Evolutionary conservation across 2,888 invertebrate species (phyloP), one percentile per base, ranked within the genome.

Genomic region (Eumacrocentrus americanus): DNA sequence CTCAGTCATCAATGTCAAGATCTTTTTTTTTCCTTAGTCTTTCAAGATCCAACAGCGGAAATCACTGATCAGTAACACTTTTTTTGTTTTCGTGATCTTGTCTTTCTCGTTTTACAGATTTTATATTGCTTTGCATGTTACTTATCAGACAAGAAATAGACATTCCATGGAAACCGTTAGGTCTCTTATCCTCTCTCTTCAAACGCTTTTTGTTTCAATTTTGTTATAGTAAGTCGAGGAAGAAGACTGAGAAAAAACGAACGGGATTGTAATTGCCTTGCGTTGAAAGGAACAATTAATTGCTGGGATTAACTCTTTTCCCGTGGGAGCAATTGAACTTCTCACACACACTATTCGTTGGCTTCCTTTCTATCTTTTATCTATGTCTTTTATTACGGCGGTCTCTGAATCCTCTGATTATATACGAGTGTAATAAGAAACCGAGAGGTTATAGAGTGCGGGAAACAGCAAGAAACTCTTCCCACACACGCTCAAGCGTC

Each of bases 341-440:
- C 18, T 35, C 35, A 34, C 35, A 14, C n/a, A 35, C 2, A 47
- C 11, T 22, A n/a, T 14, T 20, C 25, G 25, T 22, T n/a, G 23
- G 12, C 47, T 22, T 23, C 2, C 6, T 47, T 20, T 14, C 14
- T 47, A 12, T 11, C 20, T 20, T 12, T 25, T 20, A 1, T 12
- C 29, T 29, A 29, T 9, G 29, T 29, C 29, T 9, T 29, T 9
- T 29, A 29, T 29, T 29, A 29, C 9, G 29, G 29, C 29, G 9
- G 9, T 4, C 29, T 16, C 5, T 50, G 50, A 14, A 16, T 37
- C 5, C 29, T 16, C 5, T 50, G 50, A 14, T 20, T 37, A 48
- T 58, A 51, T 58, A 29, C 22, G 14, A 25, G 40, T 58, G 40
- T 38, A 42, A 50, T 58, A 42, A 51, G 48, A 50, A 29, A 34